These are phyloP conservation scores for Scopus umbretta DNA, from an alignment of 2,113 vertebrate genomes.

Conservation along the genomic window DNA sequence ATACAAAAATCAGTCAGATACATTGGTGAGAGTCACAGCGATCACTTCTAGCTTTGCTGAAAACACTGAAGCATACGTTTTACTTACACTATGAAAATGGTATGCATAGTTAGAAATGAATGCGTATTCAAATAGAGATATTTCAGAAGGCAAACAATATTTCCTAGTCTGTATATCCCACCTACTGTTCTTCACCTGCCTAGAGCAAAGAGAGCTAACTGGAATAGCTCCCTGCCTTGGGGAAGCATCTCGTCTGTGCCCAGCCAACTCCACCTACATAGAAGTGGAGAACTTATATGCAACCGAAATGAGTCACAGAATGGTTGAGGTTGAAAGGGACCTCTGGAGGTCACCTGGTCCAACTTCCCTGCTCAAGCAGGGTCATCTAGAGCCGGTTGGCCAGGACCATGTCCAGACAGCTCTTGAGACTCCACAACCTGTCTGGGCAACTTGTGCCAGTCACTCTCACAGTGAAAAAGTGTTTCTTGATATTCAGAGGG, in stretches of 20 bases:
- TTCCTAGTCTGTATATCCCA: neutral
- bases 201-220: neutral
- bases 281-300: neutral
- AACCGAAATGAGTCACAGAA: neutral
- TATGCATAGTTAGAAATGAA: neutral
- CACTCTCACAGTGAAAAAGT: neutral
- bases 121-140: neutral
- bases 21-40: neutral
- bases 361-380: neutral
- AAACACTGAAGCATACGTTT: neutral
- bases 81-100: neutral
- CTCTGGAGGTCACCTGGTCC: neutral
- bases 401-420: neutral
- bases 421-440: neutral
- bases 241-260: neutral
- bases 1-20: neutral
- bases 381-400: neutral
- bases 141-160: neutral
- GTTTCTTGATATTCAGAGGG: neutral
- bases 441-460: neutral
- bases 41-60: neutral
- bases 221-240: neutral
- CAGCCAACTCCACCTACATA: neutral
- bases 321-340: neutral
- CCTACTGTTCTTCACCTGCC: neutral